Evolutionary conservation across 2,888 invertebrate species (phyloP), one percentile per base, ranked within the genome.

Genomic region (Latheticus oryzae): DNA sequence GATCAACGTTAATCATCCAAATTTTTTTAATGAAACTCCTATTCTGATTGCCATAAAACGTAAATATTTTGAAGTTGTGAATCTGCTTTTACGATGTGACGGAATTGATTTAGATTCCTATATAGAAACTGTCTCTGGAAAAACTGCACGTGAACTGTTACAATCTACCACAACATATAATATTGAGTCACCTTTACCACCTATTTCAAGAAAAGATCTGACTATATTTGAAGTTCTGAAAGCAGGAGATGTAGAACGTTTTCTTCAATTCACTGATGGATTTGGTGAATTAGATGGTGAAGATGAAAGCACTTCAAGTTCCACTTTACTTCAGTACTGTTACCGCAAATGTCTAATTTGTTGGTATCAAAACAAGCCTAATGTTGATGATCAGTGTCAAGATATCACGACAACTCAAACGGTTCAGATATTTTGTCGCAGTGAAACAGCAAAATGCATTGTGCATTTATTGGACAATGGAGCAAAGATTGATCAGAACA

Each of bases 11-110:
- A 69, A 71, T 28, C 69, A 69, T 26, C 59, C 58, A 2, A 69
- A 71, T 37, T 65, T 66, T 40, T 71, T 67, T 68, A 64, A 65
- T 12, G 70, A 71, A 58, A 66, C 68, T 3, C 67, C 70, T 0
- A 53, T 71, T n/a, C 53, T 67, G 12, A 42, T 69, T n/a, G 70
- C 70, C 4, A 59, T 67, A 1, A 58, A 63, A 38, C 62, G 64
- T 42, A 60, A 64, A 26, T 64, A 61, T 16, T 42, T 47, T 7
- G 17, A 47, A 4, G 58, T 66, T 3, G 60, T 66, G 4, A 23
- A 62, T 9, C n/a, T 62, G 1, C 16, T 70, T 5, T 21, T 66
- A 7, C 53, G 47, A 9, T 30, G 45, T n/a, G 33, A 35, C 15
- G 52, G 52, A 13, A 55, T 67, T 8, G 67, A 69, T 53, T 28